Conservation (phyloP, 1,140 invertebrate species). For the Brachionus plicatilis region DNA sequence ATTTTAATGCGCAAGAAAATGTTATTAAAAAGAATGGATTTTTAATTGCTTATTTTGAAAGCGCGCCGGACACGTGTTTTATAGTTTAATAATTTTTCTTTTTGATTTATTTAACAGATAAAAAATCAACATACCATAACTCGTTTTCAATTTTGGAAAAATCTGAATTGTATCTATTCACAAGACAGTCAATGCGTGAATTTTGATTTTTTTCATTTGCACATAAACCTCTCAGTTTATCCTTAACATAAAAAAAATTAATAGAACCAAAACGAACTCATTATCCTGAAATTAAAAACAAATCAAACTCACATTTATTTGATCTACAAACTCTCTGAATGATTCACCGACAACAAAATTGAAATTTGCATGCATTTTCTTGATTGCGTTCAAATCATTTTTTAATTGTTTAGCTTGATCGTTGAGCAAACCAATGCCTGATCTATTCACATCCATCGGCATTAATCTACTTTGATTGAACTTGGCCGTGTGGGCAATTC, state of each 20-base stretch:
- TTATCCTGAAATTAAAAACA: not conserved
- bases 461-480: not conserved
- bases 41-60: too few relatives aligned
- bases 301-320: slow-evolving; percentile 49
- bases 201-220: slow-evolving; percentile 63
- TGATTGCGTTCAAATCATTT: slow-evolving; percentile 76
- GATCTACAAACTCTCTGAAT: slow-evolving; percentile 70
- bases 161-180: slow-evolving; percentile 79
- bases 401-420: slow-evolving; percentile 82
- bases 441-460: not conserved
- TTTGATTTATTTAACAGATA: too few relatives aligned
- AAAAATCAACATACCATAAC: slow-evolving; percentile 62
- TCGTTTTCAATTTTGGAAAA: slow-evolving; percentile 83
- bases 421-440: slow-evolving; percentile 66
- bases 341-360: slow-evolving; percentile 81
- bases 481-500: not conserved
- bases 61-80: not conserved
- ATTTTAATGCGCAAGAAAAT: too few relatives aligned
- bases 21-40: too few relatives aligned
- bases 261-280: slow-evolving; percentile 41
- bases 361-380: slow-evolving; percentile 81
- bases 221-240: slow-evolving; percentile 58
- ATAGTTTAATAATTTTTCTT: not conserved
- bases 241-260: slow-evolving; percentile 44
- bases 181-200: slow-evolving; percentile 68